These are phyloP conservation scores for Orchesellides sinensis DNA, from an alignment of 2,888 invertebrate species.

Conservation along the genomic window DNA sequence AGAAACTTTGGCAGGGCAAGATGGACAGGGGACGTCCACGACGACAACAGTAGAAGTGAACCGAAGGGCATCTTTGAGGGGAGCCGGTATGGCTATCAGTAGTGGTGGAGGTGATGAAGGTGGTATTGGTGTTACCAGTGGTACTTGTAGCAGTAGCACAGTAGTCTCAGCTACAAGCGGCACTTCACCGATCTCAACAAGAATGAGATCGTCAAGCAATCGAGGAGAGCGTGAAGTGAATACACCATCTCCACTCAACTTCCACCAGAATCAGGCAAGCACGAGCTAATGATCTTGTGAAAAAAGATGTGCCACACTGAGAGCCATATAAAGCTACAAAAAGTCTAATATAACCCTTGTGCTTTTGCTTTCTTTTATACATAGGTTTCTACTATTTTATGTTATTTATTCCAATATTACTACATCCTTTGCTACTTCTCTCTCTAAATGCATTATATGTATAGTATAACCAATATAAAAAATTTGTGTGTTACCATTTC, in stretches of 20 bases:
- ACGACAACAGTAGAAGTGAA: conserved; percentile 12
- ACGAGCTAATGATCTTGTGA: conserved; percentile 67
- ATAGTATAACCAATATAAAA: background rate
- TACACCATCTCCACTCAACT: conserved; percentile 71
- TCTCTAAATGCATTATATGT: background rate
- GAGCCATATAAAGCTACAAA: too few relatives aligned
- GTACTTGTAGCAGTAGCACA: conserved; percentile 72
- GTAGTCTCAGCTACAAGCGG: conserved; percentile 6
- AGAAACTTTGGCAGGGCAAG: conserved; percentile 46
- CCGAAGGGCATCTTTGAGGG: conserved; percentile 57
- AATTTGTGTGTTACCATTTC: conserved; percentile 7
- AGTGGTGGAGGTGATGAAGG: conserved; percentile 76
- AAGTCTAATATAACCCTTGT: too few relatives aligned
- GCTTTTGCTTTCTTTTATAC: too few relatives aligned
- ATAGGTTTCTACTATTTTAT: background rate
- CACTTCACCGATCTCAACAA: conserved; percentile 52
- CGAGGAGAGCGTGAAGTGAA: conserved; percentile 70
- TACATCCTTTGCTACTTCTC: too few relatives aligned
- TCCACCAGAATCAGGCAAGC: conserved; percentile 64
- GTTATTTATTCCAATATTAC: too few relatives aligned
- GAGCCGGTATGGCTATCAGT: conserved; percentile 16
- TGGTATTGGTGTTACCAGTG: conserved; percentile 37
- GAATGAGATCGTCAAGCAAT: conserved; percentile 59
- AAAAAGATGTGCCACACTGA: conserved; percentile 28
- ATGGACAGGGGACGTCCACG: conserved; percentile 58